These are phyloP conservation scores for Aphyosemion australe DNA, from an alignment of 2,113 vertebrate genomes.

Conservation along the genomic window DNA sequence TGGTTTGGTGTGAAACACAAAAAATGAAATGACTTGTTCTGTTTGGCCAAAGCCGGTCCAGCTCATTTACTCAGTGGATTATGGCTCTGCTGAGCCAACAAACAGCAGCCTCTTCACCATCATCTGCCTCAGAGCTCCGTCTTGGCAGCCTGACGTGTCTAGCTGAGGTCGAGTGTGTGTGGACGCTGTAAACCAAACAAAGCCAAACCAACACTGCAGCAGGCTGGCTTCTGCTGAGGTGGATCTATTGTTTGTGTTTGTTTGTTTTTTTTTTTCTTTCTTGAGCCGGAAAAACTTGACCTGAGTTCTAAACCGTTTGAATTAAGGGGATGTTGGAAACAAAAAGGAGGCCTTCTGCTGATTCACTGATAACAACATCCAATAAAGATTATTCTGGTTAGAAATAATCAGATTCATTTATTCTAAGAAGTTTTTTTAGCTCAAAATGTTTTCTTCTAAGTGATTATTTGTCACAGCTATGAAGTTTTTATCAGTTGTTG, in stretches of 20 bases:
- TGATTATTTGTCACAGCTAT: no score
- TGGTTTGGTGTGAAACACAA: not conserved
- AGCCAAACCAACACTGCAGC: not conserved
- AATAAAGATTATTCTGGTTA: no score
- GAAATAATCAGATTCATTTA: no score
- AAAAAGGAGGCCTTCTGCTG: no score
- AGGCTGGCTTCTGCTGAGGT: not conserved
- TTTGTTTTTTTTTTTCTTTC: not conserved
- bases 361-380: no score
- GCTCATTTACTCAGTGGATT: conserved; percentile 54
- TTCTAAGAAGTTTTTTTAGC: no score
- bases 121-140: conserved; percentile 22
- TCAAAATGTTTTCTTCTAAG: no score
- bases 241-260: not conserved
- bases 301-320: not conserved
- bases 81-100: conserved; percentile 18
- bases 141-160: not conserved
- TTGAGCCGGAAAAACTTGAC: not conserved
- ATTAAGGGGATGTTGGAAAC: no score
- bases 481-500: no score
- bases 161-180: not conserved
- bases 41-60: conserved; percentile 31
- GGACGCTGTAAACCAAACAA: not conserved
- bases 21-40: conserved; percentile 16
- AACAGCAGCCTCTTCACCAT: conserved; percentile 39